Evolutionary conservation across 2,113 vertebrate species (phyloP).

Genomic region (Eptesicus fuscus): DNA sequence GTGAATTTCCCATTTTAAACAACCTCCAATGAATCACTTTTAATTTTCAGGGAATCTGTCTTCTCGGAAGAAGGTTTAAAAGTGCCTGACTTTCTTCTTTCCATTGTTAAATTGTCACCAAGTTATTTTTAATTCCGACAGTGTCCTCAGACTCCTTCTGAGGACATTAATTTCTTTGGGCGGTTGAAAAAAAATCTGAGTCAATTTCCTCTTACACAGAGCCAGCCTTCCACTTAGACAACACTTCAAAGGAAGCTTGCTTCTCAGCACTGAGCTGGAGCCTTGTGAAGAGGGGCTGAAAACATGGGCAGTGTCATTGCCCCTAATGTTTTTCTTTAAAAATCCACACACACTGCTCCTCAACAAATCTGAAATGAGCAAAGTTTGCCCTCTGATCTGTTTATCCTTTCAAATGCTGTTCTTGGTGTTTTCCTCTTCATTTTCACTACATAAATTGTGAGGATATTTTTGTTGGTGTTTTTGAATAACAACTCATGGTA

Average conservation of each 20-base stretch:
- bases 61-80: conserved; percentile 43
- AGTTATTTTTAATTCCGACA: conserved; percentile 40
- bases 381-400: background rate
- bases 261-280: background rate
- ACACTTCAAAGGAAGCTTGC: conserved; percentile 15
- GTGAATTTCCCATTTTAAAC: conserved; percentile 23
- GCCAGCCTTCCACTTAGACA: background rate
- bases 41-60: conserved; percentile 9
- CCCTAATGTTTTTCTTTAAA: background rate
- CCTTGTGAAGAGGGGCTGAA: background rate
- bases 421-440: background rate
- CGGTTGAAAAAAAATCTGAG: background rate
- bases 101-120: conserved; percentile 13
- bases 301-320: background rate
- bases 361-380: background rate
- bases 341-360: background rate
- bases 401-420: background rate
- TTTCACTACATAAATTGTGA: background rate
- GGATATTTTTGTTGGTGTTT: background rate
- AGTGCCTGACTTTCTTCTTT: conserved; percentile 17
- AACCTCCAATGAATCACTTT: background rate
- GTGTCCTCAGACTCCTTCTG: conserved; percentile 34
- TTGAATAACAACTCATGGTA: background rate
- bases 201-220: conserved; percentile 18
- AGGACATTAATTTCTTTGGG: conserved; percentile 47